Conservation (phyloP, 2,797 vertebrate genomes). For the Anabas testudineus region DNA sequence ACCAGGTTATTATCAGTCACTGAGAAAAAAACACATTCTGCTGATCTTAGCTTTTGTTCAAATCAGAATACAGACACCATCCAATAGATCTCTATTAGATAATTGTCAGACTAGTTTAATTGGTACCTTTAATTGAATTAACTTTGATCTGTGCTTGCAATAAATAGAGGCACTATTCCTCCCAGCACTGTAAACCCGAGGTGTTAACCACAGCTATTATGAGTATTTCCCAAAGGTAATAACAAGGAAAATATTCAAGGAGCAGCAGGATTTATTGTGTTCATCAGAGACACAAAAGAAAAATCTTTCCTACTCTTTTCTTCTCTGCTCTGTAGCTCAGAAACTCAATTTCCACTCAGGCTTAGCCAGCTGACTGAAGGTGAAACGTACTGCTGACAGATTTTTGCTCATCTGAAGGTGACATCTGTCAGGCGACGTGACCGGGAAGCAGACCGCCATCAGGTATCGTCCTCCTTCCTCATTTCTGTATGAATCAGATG, state of each 20-base stretch:
- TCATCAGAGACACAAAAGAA: neutral
- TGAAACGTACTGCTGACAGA: conserved; percentile 33
- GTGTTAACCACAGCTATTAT: neutral
- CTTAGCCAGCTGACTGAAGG: conserved; percentile 11
- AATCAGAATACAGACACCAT: too few species aligned
- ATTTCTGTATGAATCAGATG: conserved; percentile 50
- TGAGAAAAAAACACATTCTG: neutral
- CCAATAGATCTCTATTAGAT: too few species aligned
- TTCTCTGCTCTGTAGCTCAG: neutral
- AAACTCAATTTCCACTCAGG: neutral
- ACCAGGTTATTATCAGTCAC: neutral
- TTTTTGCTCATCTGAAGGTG: conserved; percentile 34
- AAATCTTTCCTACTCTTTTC: neutral
- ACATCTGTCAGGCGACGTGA: conserved; percentile 49
- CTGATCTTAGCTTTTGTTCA: too few species aligned
- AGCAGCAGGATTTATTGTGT: neutral
- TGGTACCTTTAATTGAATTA: neutral
- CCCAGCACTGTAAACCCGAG: neutral
- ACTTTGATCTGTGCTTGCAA: neutral
- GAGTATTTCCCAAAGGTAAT: neutral
- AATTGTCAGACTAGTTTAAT: too few species aligned
- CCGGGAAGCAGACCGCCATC: conserved; percentile 31
- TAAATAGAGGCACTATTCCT: neutral
- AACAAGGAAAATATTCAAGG: neutral
- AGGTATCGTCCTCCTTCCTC: conserved; percentile 29